These are phyloP conservation scores for Amiota mariae DNA, from an alignment of 2,888 invertebrate species.

Conservation along the genomic window DNA sequence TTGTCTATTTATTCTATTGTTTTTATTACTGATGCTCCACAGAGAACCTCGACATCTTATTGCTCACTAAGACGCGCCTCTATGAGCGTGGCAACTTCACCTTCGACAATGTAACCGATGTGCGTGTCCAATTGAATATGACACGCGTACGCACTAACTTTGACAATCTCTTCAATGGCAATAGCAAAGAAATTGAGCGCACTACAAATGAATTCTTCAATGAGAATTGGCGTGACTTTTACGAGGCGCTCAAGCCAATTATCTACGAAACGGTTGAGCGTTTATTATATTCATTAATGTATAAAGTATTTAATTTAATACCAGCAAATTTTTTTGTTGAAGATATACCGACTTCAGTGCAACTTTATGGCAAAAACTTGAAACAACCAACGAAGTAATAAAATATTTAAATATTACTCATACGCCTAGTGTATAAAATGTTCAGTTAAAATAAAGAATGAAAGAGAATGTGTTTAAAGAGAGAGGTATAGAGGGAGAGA, in stretches of 20 bases:
- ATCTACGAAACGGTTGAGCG: conserved; percentile 80
- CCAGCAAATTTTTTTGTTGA: conserved; percentile 81
- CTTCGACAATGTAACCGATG: conserved; percentile 80
- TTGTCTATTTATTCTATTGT: too few relatives aligned
- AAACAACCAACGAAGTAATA: not conserved
- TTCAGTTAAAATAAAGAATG: too few relatives aligned
- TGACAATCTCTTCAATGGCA: conserved; percentile 78
- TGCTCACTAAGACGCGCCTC: conserved; percentile 78
- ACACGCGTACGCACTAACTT: conserved; percentile 79
- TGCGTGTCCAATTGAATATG: conserved; percentile 78
- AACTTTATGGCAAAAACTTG: conserved; percentile 49
- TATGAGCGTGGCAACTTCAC: conserved; percentile 78
- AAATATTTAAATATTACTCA: not conserved
- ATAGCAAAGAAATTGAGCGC: conserved; percentile 75
- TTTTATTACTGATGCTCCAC: conserved; percentile 47
- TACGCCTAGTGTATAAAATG: not conserved
- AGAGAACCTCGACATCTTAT: conserved; percentile 79
- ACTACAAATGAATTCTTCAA: conserved; percentile 82
- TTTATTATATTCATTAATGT: conserved; percentile 78
- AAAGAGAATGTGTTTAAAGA: not conserved
- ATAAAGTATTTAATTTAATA: conserved; percentile 79
- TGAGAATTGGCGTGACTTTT: conserved; percentile 81
- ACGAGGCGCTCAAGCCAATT: conserved; percentile 80
- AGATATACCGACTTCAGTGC: conserved; percentile 74
- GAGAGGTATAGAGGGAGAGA: not conserved